Base-by-base conservation (phyloP, 1,140 invertebrate species). In the Phthorimaea operculella region DNA sequence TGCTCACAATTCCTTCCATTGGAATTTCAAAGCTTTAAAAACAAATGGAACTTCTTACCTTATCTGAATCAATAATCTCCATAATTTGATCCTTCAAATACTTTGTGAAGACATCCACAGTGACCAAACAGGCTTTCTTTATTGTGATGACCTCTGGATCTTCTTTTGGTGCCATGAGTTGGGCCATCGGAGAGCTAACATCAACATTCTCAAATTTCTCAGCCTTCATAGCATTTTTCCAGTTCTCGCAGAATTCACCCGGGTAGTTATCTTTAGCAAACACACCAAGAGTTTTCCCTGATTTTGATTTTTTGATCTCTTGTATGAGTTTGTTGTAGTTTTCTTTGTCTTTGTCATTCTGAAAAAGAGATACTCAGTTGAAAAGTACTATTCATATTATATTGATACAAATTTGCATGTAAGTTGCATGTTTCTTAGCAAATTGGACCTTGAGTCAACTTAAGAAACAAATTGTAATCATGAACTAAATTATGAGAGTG, bases 31-130 rank as follows among this genome's bases (percentile, higher is more conserved):
- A 15, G 15, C 5, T 16, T 47, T 47, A 4, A 47, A 15, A 9
- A 47, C 8, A 16, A 16, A 14, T 14, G 1, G 10, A 47, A 47
- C 17, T 8, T 47, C 60, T 74, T 86, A 96, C 95, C 86, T 93
- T 94, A 74, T 99, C 98, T 7, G 94, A 93, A 89, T 99, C 98
- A 74, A 99, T 98, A 66, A 99, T 97, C 79, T 98, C 96, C 92
- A 99, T 98, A 55, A 99, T 95, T 85, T 99, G 95, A 85, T 98
- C 95, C 84, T 97, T 97, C 7, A 99, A 88, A 86, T 97, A 98
- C 74, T 99, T 99, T 21, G 91, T 94, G 79, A 98, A 99, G 4
- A 99, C 90, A 87, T 99, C 97, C 49, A 95, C 93, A 21, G 97
- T 96, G 6, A 97, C 94, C 67, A 95, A 85, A 68, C 93, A 96